Evolutionary conservation across 2,113 vertebrate species (phyloP), one percentile per base, ranked within the genome.

Genomic region (Stigmatopora argus): DNA sequence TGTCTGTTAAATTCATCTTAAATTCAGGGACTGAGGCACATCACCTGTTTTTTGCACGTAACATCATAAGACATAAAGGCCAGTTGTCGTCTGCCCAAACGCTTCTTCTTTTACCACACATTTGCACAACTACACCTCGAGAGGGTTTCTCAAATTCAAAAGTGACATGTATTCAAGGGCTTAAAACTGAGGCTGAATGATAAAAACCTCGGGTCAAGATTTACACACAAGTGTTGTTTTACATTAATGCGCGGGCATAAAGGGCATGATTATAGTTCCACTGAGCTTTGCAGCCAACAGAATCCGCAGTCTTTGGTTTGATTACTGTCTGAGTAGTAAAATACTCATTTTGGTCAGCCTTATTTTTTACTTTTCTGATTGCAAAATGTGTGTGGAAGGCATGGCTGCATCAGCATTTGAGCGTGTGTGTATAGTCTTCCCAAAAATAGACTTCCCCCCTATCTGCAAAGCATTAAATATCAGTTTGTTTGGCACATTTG

Each of bases 241-340:
- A 86, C 83, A 83, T 83, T 67, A 71, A 74, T 31, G 26, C 1
- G 26, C 75, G 52, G 31, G 64, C 59, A 51, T 23, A 41, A 59
- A 49, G 31, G 18, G 57, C 0, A 64, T 71, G 81, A 84, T 89
- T 82, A 73, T 77, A 63, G 71, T 72, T 79, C 63, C 66, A 61
- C 72, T 78, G 76, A 80, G 83, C 74, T 74, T 64, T 66, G 68
- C 72, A 77, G 80, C 83, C 77, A 41, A 72, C 68, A 73, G 85
- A 77, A 87, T 79, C 80, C 71, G 52, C 76, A 57, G 74, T 62
- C 77, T 84, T 74, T 78, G 77, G 80, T 87, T 87, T 85, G 84
- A 88, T 84, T 84, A 81, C 74, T 73, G 73, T 74, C 74, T 76
- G 75, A 83, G 77, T 78, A 84, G 81, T 85, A 82, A 81, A 83